Evolutionary conservation across 2,888 invertebrate genomes (phyloP).

Genomic region (Amorpha juglandis): DNA sequence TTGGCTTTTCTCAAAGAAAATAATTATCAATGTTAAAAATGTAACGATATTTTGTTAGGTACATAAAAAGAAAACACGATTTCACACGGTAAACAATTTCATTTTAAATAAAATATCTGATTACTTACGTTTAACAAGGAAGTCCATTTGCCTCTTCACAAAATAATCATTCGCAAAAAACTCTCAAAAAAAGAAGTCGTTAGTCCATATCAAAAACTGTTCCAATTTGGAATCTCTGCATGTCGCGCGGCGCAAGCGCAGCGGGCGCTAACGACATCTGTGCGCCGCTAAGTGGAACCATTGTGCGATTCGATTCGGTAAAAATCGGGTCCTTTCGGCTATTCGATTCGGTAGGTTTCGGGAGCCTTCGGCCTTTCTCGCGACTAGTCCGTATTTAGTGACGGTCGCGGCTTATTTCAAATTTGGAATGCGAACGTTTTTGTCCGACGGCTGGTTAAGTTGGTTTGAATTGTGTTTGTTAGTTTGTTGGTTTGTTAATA

Average conservation of each 20-base stretch:
- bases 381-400: constrained; percentile 71
- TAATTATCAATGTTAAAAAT: no score
- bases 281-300: constrained; percentile 76
- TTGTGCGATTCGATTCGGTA: constrained; percentile 77
- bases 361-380: constrained; percentile 67
- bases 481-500: constrained; percentile 36
- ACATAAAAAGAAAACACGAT: no score
- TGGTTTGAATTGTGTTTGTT: constrained; percentile 38
- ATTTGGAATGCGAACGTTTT: constrained; percentile 72
- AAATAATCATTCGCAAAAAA: constrained; percentile 25
- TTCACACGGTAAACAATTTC: background rate
- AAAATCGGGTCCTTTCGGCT: constrained; percentile 51
- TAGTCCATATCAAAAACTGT: constrained; percentile 32
- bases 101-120: background rate
- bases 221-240: constrained; percentile 67
- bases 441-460: constrained; percentile 48
- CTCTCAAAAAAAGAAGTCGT: constrained; percentile 18
- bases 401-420: constrained; percentile 72
- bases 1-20: no score
- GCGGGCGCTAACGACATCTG: constrained; percentile 82
- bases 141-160: constrained; percentile 6
- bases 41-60: no score
- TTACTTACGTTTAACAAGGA: constrained; percentile 8
- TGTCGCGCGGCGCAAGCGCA: constrained; percentile 60
- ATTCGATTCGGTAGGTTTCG: constrained; percentile 72